These are phyloP conservation scores for Gasterosteus aculeatus DNA, from an alignment of 2,113 vertebrate genomes.

Conservation along the genomic window DNA sequence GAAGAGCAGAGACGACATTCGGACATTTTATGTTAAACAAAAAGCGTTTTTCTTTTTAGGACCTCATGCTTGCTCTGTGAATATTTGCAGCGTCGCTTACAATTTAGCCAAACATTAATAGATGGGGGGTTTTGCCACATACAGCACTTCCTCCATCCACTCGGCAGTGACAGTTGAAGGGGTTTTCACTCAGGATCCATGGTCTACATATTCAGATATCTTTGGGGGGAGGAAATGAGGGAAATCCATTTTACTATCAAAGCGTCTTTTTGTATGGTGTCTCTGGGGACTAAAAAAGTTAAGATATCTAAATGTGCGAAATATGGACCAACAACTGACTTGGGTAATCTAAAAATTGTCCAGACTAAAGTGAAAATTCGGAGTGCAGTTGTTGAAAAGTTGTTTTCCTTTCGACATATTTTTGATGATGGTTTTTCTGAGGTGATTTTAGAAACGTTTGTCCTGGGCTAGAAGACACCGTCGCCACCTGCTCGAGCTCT, in stretches of 20 bases:
- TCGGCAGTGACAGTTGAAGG: slow-evolving; percentile 37
- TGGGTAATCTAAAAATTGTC: slow-evolving; percentile 10
- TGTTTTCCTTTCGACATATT: slow-evolving; percentile 4
- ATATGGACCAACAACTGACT: slow-evolving; percentile 49
- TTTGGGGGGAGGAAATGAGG: background rate
- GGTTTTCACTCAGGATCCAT: slow-evolving; percentile 49
- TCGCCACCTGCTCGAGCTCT: slow-evolving; percentile 68
- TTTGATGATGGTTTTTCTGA: slow-evolving; percentile 38
- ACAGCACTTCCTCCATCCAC: slow-evolving; percentile 56
- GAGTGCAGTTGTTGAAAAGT: slow-evolving; percentile 56
- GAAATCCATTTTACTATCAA: slow-evolving; percentile 19
- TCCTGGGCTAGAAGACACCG: slow-evolving; percentile 51
- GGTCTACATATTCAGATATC: slow-evolving; percentile 53
- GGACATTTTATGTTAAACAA: background rate
- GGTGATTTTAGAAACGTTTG: slow-evolving; percentile 38
- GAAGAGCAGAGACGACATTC: slow-evolving; percentile 6
- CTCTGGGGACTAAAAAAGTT: slow-evolving; percentile 23
- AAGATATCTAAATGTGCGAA: slow-evolving; percentile 56
- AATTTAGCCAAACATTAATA: slow-evolving; percentile 34
- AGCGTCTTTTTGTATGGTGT: slow-evolving; percentile 38
- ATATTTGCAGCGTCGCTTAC: slow-evolving; percentile 26
- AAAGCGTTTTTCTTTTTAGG: slow-evolving; percentile 24
- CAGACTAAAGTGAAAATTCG: slow-evolving; percentile 6
- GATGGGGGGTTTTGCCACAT: background rate
- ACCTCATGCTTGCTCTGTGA: slow-evolving; percentile 37